A percentile compares a stretch with the other conserved stretches of the same genome.
Conservation (phyloP, 2,797 vertebrate genomes). For the Pseudocheirus occidentalis region DNA sequence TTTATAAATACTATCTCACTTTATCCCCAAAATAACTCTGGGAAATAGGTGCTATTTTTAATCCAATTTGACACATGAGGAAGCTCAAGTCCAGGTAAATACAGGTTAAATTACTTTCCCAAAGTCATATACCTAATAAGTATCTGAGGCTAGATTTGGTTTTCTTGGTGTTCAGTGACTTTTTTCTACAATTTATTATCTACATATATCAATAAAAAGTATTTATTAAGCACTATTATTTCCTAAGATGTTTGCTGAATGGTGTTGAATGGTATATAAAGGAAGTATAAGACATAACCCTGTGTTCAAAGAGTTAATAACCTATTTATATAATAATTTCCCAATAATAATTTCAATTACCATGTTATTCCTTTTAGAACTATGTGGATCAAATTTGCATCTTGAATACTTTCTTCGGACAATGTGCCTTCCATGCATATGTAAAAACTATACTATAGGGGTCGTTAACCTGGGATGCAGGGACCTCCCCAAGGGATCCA, state of each 20-base stretch:
- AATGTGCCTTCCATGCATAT: background rate
- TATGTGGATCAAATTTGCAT: background rate
- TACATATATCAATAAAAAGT: slow-evolving; percentile 25
- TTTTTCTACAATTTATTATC: slow-evolving; percentile 29
- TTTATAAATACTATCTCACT: too few species aligned
- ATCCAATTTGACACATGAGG: background rate
- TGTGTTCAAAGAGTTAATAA: background rate
- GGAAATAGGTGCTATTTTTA: background rate
- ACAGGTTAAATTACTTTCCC: background rate
- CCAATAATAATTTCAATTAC: background rate
- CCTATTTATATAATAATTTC: slow-evolving; percentile 26
- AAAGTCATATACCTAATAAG: background rate
- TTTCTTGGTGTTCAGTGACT: slow-evolving; percentile 9
- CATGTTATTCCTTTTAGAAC: background rate
- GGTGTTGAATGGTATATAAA: background rate
- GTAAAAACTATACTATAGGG: background rate
- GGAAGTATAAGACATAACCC: background rate
- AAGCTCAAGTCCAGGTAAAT: too few species aligned
- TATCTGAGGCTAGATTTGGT: background rate
- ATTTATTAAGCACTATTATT: background rate
- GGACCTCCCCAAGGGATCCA: background rate
- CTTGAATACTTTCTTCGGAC: background rate
- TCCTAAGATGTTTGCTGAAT: background rate
- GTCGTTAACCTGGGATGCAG: background rate
- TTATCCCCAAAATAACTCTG: too few species aligned